Evolutionary conservation across 2,113 vertebrate species (phyloP), one percentile per base, ranked within the genome.

Genomic region (Menidia beryllina): DNA sequence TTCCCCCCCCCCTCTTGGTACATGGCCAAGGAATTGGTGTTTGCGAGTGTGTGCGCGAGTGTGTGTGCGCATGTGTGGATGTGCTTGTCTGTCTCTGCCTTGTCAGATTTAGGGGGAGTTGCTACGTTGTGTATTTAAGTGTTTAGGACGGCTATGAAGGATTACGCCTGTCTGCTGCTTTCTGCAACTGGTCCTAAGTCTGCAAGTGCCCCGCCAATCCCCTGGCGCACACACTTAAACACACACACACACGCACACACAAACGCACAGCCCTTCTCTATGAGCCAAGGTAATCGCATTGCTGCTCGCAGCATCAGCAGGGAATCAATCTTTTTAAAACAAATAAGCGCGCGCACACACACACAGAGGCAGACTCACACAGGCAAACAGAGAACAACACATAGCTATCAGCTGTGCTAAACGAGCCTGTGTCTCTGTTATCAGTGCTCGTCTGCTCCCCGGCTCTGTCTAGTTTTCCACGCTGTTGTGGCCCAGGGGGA

Each of bases 291-390:
- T 90, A 88, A 90, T 91, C 83, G 75, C 69, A 79, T 87, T 89
- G 83, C 87, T 43, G 86, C 89, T 90, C 76, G 58, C 81, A 77
- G 84, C 88, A 87, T 90, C 88, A 90, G 87, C 85, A 82, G 87
- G 89, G 91, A 92, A 90, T 90, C 89, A 90, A 91, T 90, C 89
- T 92, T 83, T n/a, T 87, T 88, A 89, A 90, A 91, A 86, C 87
- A 91, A 88, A 91, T 89, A 91, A 88, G 80, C 83, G 50, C 63
- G 78, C 83, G n/a, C 85, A 61, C 72, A 60, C 82, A 56, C 71
- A 71, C 24, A 63, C 61, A 64, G 38, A 71, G 69, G 8, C 49
- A 5, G 58, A 58, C 69, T 45, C 64, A 21, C 53, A 39, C 49
- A 62, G 52, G 43, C 39, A 53, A 59, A 67, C 34, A 34, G 55